Evolutionary conservation across 2,797 vertebrate genomes (phyloP).

Genomic region (Odontamblyopus lacepedii): DNA sequence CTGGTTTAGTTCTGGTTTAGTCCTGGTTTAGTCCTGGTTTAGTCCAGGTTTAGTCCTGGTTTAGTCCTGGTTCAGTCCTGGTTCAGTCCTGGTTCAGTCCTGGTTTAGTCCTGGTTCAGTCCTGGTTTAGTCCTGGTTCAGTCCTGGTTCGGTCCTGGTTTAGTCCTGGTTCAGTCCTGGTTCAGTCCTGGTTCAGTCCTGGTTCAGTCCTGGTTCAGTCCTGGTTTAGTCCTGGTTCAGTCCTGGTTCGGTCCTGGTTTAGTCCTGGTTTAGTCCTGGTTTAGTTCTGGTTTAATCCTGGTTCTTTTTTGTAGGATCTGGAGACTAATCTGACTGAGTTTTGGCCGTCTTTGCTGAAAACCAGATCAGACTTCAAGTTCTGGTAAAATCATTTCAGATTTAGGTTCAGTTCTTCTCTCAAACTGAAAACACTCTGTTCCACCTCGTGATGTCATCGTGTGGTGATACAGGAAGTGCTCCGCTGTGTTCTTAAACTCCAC

Average conservation of each 20-base stretch:
- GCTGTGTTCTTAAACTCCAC: too few relatives aligned
- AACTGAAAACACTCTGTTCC: too few relatives aligned
- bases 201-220: not conserved
- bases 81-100: too few relatives aligned
- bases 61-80: not conserved
- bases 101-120: not conserved
- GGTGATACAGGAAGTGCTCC: too few relatives aligned
- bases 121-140: not conserved
- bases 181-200: not conserved
- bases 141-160: not conserved
- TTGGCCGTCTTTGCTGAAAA: slow-evolving; percentile 74
- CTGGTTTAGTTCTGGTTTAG: not conserved
- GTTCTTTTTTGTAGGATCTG: slow-evolving; percentile 43
- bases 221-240: not conserved
- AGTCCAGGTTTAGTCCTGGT: not conserved
- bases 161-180: not conserved
- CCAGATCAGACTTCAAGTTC: slow-evolving; percentile 64
- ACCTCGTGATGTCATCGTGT: too few relatives aligned
- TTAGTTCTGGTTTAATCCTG: not conserved
- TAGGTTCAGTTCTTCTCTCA: too few relatives aligned
- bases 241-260: not conserved
- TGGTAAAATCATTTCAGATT: slow-evolving; percentile 56
- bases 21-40: not conserved
- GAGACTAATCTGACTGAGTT: slow-evolving; percentile 46
- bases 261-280: too few relatives aligned